Evolutionary conservation across 2,888 invertebrate species (phyloP).

Genomic region (Cartodere bifasciata): DNA sequence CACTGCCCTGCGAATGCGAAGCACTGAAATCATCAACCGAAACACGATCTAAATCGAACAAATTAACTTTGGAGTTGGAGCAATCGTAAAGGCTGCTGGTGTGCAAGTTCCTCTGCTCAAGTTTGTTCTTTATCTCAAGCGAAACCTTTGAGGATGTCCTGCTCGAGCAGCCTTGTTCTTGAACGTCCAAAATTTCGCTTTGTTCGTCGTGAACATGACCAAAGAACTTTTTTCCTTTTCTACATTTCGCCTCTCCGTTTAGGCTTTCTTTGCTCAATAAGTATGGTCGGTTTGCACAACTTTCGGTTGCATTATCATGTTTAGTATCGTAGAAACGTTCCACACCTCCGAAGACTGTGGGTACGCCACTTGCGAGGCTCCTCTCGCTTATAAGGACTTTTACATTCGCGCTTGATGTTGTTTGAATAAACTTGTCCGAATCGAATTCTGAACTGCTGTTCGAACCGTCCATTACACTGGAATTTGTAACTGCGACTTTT

Average conservation of each 20-base stretch:
- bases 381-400: slow-evolving; percentile 3
- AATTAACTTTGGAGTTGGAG: slow-evolving; percentile 16
- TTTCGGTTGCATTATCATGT: too few species aligned
- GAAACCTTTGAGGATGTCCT: too few species aligned
- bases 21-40: slow-evolving; percentile 2
- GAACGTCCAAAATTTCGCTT: too few species aligned
- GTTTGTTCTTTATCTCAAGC: too few species aligned
- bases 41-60: slow-evolving; percentile 13
- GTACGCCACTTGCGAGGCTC: background rate
- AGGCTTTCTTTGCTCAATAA: too few species aligned
- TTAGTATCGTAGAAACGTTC: slow-evolving; percentile 2
- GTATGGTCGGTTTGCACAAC: too few species aligned
- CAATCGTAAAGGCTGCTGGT: slow-evolving; percentile 5
- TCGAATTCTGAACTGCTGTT: slow-evolving; percentile 1
- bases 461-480: background rate
- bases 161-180: too few species aligned
- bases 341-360: slow-evolving; percentile 2
- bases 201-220: too few species aligned
- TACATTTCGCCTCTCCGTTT: too few species aligned
- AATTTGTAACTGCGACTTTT: background rate
- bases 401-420: slow-evolving; percentile 1
- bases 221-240: too few species aligned
- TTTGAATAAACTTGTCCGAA: background rate
- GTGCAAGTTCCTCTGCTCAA: too few species aligned
- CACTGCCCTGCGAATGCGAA: too few species aligned